A percentile compares a stretch with the other conserved stretches of the same genome.
Conservation (phyloP, 2,888 invertebrate genomes). For the Cenopis cana region DNA sequence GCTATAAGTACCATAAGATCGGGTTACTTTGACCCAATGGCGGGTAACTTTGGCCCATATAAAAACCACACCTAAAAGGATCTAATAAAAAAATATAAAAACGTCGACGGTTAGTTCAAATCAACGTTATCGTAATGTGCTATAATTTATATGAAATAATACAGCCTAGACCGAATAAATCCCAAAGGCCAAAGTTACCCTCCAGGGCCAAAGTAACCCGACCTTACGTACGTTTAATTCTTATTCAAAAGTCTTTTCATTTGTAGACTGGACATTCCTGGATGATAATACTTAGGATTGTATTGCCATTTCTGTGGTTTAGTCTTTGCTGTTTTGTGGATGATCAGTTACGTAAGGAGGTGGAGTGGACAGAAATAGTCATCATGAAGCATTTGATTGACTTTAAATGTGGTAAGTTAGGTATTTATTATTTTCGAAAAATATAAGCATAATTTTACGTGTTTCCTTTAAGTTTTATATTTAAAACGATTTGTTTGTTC, state of each 20-base stretch:
- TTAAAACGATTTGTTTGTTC: slow-evolving; percentile 43
- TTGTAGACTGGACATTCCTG: slow-evolving; percentile 54
- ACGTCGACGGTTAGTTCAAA: too few species aligned
- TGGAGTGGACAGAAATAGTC: slow-evolving; percentile 59
- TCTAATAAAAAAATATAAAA: too few species aligned
- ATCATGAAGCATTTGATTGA: slow-evolving; percentile 68
- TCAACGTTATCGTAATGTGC: too few species aligned
- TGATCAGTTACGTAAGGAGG: slow-evolving; percentile 62
- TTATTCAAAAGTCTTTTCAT: neutral
- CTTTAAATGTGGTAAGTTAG: slow-evolving; percentile 64
- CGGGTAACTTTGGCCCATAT: too few species aligned
- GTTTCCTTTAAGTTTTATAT: neutral
- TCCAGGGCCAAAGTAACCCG: too few species aligned
- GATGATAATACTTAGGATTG: slow-evolving; percentile 55
- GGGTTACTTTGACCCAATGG: too few species aligned
- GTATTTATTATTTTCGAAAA: neutral
- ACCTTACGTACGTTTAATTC: neutral
- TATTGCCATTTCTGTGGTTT: slow-evolving; percentile 62
- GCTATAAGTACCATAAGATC: too few species aligned
- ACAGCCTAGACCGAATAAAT: too few species aligned
- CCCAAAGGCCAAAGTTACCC: too few species aligned
- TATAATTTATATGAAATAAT: too few species aligned
- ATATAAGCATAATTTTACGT: too few species aligned
- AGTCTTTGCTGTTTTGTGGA: slow-evolving; percentile 59
- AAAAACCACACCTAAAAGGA: too few species aligned